Conservation (phyloP, 2,888 invertebrate genomes). For the Cataglyphis rosenhaueri region DNA sequence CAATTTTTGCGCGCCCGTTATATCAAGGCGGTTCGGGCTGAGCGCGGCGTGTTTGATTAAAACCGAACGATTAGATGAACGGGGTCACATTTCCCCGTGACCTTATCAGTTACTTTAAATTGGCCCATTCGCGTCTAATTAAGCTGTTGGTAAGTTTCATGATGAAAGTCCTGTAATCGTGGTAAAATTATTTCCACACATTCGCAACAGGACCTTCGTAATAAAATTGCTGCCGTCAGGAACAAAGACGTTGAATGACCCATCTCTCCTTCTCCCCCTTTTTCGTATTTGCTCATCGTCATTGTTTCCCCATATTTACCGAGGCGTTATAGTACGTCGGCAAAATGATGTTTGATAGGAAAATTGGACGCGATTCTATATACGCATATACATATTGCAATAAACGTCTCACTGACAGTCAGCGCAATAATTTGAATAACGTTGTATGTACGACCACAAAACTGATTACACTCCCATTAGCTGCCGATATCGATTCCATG, state of each 20-base stretch:
- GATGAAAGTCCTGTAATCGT: constrained; percentile 55
- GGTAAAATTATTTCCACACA: constrained; percentile 54
- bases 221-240: constrained; percentile 5
- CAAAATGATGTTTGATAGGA: constrained; percentile 32
- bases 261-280: background rate
- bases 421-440: constrained; percentile 49
- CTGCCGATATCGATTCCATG: constrained; percentile 50
- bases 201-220: background rate
- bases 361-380: constrained; percentile 13
- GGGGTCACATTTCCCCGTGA: constrained; percentile 58
- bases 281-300: background rate
- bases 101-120: constrained; percentile 69
- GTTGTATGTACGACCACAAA: constrained; percentile 47
- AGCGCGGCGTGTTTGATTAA: constrained; percentile 59
- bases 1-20: constrained; percentile 63
- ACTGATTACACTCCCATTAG: constrained; percentile 61
- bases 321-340: background rate
- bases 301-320: background rate
- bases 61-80: constrained; percentile 62
- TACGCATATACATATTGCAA: constrained; percentile 7
- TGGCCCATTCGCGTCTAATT: constrained; percentile 63
- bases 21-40: constrained; percentile 20
- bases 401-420: constrained; percentile 47
- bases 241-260: background rate
- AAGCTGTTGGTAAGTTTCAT: constrained; percentile 65